Conservation (phyloP, 2,888 invertebrate genomes). For the Lepidochitona cinerea region DNA sequence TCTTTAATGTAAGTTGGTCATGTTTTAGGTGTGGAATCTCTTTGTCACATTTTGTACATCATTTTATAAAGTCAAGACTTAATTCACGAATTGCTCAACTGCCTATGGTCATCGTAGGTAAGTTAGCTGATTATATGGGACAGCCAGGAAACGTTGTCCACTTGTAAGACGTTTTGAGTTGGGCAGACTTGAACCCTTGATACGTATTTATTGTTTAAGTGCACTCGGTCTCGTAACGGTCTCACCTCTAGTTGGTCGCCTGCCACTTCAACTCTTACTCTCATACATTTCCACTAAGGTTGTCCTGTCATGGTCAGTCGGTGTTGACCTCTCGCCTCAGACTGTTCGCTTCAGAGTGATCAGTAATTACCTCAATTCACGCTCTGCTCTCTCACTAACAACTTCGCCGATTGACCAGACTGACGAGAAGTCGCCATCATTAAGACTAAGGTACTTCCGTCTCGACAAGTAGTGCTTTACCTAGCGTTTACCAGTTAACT, state of each 20-base stretch:
- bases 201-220: not conserved
- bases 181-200: not conserved
- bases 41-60: too few relatives aligned
- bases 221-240: not conserved
- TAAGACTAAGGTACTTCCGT: not conserved
- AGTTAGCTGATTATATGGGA: too few relatives aligned
- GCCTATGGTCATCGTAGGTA: too few relatives aligned
- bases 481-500: not conserved
- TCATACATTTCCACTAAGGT: conserved; percentile 3
- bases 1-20: too few relatives aligned
- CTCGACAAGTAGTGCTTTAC: not conserved
- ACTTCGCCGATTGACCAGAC: not conserved
- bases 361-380: conserved; percentile 2
- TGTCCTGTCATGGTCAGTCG: not conserved
- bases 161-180: too few relatives aligned
- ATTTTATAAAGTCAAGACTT: too few relatives aligned
- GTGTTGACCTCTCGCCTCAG: not conserved
- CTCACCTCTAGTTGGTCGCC: not conserved
- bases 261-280: not conserved
- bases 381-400: not conserved
- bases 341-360: not conserved
- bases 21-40: too few relatives aligned
- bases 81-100: too few relatives aligned
- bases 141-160: too few relatives aligned
- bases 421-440: not conserved